Evolutionary conservation across 2,113 vertebrate species (phyloP), one percentile per base, ranked within the genome.

Genomic region (Hylia prasina): DNA sequence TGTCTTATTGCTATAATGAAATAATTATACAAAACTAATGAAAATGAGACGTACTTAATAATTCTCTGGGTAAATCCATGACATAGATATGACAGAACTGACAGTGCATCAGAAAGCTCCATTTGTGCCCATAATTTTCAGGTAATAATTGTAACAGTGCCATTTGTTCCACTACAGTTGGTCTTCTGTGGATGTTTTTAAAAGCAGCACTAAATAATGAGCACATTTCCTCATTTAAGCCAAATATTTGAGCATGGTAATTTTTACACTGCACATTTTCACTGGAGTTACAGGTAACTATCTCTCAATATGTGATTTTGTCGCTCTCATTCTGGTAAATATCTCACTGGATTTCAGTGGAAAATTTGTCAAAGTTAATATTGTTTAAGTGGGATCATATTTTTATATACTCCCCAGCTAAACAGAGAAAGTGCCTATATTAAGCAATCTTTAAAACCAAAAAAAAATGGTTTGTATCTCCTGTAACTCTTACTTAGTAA

Each of bases 11-110:
- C 71, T 91, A 84, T 94, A 96, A 97, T 96, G 83, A 97, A 97
- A 96, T 96, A 97, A 97, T 95, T 96, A 96, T 48, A 96, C 78
- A 91, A 96, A 97, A 96, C 92, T 93, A 95, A 96, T 93, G 91
- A 97, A 96, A 97, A 96, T 93, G 90, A 96, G 76, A 91, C 5
- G 9, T 93, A 93, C 35, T 96, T 93, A 88, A 93, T 91, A 97
- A 96, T 94, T 93, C 73, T 94, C 88, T 82, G n/a, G 63, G 72
- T 90, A 94, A 94, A 97, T 89, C 91, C 85, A 88, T 88, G 93
- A 96, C 83, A 91, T 2, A 85, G 73, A 78, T 92, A 96, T 80
- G 94, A 95, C 91, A 97, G 87, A 96, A 90, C 71, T 91, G 94
- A 95, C 93, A 96, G 76, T 72, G 69, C 70, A 94, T 89, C 92